phyloP scores from a whole-genome alignment of 2,113 vertebrate species.

The Gopherus evgoodei region DNA sequence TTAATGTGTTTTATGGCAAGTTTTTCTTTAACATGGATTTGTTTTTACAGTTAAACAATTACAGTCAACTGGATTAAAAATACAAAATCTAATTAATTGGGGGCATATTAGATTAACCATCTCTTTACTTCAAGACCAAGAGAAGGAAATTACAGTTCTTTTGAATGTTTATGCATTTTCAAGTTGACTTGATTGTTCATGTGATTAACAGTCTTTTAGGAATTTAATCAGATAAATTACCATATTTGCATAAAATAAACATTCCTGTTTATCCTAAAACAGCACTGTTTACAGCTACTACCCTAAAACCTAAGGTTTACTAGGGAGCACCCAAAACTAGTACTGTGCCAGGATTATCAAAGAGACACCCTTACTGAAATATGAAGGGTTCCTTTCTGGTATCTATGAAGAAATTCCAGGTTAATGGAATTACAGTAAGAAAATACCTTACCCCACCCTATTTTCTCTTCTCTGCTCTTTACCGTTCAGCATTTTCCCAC shows the following conservation, averaged over 20 bases:
- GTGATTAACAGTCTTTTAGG: background rate
- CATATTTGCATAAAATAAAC: background rate
- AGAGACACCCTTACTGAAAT: background rate
- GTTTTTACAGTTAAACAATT: background rate
- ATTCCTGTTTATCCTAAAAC: background rate
- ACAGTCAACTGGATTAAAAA: background rate
- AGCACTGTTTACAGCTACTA: background rate
- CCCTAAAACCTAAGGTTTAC: background rate
- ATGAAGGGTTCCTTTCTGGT: background rate
- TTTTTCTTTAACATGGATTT: background rate
- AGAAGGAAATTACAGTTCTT: background rate
- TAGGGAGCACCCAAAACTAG: background rate
- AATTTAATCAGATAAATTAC: background rate
- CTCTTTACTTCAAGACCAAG: background rate
- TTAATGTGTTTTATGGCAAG: background rate
- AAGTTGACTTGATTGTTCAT: background rate
- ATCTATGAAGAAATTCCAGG: background rate
- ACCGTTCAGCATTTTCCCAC: background rate
- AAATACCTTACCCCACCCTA: background rate
- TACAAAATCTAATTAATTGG: accelerated
- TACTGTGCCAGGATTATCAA: background rate
- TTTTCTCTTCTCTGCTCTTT: background rate
- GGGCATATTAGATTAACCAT: background rate
- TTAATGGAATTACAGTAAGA: background rate
- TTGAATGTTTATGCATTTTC: background rate